These are phyloP conservation scores for Pelosia muscerda DNA, from an alignment of 2,888 invertebrate species.

Conservation along the genomic window DNA sequence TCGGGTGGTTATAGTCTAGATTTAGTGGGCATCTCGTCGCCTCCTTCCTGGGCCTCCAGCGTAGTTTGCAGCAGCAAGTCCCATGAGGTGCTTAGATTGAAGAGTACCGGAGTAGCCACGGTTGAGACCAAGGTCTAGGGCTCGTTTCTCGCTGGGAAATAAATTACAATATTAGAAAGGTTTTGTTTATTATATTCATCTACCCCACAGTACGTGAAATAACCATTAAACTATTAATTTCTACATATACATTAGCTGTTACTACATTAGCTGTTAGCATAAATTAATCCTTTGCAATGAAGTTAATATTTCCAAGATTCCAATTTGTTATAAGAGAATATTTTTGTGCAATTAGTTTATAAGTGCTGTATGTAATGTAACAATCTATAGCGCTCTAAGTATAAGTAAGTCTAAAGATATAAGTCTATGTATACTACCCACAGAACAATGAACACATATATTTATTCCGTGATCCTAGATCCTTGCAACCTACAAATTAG, in stretches of 20 bases:
- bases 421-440: too few species aligned
- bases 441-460: too few species aligned
- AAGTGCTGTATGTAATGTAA: neutral
- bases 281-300: neutral
- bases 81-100: conserved; percentile 97
- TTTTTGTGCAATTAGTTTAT: neutral
- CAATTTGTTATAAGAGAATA: neutral
- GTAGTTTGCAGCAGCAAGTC: conserved; percentile 95
- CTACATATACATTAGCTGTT: neutral
- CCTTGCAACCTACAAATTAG: neutral
- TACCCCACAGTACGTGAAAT: too few species aligned
- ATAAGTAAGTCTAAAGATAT: neutral
- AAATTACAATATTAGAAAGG: neutral
- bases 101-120: conserved; percentile 96
- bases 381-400: neutral
- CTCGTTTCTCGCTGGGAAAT: conserved; percentile 91
- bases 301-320: neutral
- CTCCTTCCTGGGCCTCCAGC: conserved; percentile 96
- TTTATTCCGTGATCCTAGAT: too few species aligned
- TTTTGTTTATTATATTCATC: neutral
- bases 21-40: conserved; percentile 89
- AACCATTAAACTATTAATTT: neutral
- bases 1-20: conserved; percentile 34
- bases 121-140: conserved; percentile 94
- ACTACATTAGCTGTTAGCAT: neutral